Conservation (phyloP, 2,888 invertebrate species). For the Drosophila sordidula region DNA sequence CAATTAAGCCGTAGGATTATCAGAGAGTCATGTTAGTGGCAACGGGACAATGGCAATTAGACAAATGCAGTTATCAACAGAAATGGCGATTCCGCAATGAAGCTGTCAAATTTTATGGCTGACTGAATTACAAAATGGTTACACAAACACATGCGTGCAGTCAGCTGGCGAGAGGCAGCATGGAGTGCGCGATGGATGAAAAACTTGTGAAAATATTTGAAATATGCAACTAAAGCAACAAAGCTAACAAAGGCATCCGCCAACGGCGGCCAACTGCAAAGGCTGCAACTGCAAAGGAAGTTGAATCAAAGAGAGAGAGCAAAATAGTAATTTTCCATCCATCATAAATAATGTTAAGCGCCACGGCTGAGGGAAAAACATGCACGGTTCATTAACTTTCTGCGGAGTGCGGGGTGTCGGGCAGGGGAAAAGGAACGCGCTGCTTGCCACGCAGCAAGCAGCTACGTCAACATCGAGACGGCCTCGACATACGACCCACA, state of each 20-base stretch:
- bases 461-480: constrained; percentile 45
- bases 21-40: constrained; percentile 59
- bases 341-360: constrained; percentile 85
- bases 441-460: constrained; percentile 24
- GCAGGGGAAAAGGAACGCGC: constrained; percentile 24
- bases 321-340: constrained; percentile 78
- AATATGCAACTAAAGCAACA: constrained; percentile 59
- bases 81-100: constrained; percentile 37
- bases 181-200: constrained; percentile 2
- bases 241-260: constrained; percentile 31
- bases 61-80: constrained; percentile 43
- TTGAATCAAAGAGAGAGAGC: constrained; percentile 29
- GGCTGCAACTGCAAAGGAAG: constrained; percentile 52
- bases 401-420: constrained; percentile 35
- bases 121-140: constrained; percentile 38
- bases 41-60: constrained; percentile 32
- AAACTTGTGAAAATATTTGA: constrained; percentile 60
- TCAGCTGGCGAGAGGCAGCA: not conserved
- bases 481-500: constrained; percentile 56
- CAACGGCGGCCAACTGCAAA: constrained; percentile 37
- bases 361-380: constrained; percentile 85
- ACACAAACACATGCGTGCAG: constrained; percentile 29
- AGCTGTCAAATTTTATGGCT: constrained; percentile 47
- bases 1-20: constrained; percentile 51
- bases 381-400: constrained; percentile 85